Evolutionary conservation across 2,888 invertebrate species (phyloP), one percentile per base, ranked within the genome.

Genomic region (Laspeyria flexula): DNA sequence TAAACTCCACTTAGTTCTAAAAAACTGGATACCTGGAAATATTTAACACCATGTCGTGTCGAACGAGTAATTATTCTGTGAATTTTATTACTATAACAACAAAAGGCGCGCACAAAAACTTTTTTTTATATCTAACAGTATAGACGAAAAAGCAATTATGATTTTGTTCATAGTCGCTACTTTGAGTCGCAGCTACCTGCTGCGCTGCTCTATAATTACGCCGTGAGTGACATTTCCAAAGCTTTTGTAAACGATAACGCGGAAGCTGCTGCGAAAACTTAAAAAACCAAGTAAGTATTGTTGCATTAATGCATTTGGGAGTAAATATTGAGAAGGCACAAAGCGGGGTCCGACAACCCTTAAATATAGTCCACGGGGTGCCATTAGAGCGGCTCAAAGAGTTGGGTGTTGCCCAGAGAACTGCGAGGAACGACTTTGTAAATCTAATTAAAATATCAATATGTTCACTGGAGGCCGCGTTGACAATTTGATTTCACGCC

Each of bases 371-470:
- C 90, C 88, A 71, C 90, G 83, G 92, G 92, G 91, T 88, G 91
- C 91, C 91, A 92, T 92, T 92, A 92, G 83, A 80, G 74, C 82
- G 77, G 81, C 81, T 86, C 89, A 91, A 91, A 92, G 91, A 91
- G 91, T 89, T 91, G 90, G 88, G 88, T 85, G 87, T 86, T 73
- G 83, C 86, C 85, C 79, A 71, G 79, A 74, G 75, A 80, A 79
- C 85, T 72, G 79, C 81, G 77, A 79, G 81, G 68, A 65, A 61
- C 83, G 84, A 90, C 90, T 90, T 90, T 90, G 90, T 90, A 88
- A 90, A 92, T 92, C 92, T 92, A 92, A 92, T 92, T 92, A 91
- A 91, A 92, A 91, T 92, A 91, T 92, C 91, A 92, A 91, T 92
- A 92, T 91, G 92, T 83, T 90, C 81, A 77, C 85, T 82, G 81